These are phyloP conservation scores for Pygmarrhopalites habei DNA, from an alignment of 1,140 invertebrate genomes.

Conservation along the genomic window DNA sequence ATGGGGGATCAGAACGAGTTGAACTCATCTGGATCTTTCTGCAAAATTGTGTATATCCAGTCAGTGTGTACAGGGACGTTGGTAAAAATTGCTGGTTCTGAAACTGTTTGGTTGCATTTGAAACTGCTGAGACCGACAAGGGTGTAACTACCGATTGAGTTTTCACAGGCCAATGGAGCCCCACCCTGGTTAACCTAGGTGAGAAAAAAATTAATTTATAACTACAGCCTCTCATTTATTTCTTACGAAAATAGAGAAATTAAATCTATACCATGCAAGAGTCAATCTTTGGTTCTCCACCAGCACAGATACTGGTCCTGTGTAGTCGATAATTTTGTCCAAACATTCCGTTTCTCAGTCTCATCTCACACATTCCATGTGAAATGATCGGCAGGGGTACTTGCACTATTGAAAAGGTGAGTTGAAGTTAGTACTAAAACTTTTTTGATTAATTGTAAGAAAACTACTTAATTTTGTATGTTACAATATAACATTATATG, in stretches of 20 bases:
- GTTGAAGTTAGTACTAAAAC: neutral
- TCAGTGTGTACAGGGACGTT: slow-evolving; percentile 7
- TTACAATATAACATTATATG: neutral
- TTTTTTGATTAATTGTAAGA: neutral
- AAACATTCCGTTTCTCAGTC: neutral
- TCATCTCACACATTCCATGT: neutral
- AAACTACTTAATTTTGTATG: neutral
- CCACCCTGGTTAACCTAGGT: slow-evolving; percentile 19
- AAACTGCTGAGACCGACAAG: slow-evolving; percentile 21
- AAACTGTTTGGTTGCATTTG: neutral
- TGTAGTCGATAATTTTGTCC: neutral
- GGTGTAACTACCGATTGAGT: slow-evolving; percentile 11
- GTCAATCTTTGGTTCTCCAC: slow-evolving; percentile 5
- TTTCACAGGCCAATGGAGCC: slow-evolving; percentile 12
- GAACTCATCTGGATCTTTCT: neutral
- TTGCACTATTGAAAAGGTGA: neutral
- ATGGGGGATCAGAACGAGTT: too few relatives aligned
- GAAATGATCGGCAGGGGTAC: neutral
- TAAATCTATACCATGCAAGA: slow-evolving; percentile 1
- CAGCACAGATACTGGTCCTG: slow-evolving; percentile 11
- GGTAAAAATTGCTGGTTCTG: slow-evolving; percentile 11
- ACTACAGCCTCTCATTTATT: neutral
- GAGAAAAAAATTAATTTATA: neutral
- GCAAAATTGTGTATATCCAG: slow-evolving; percentile 18
- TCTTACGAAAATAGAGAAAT: neutral